Percentiles rank a stretch among this genome's conserved stretches.
phyloP scores from a whole-genome alignment of 1,140 invertebrate genomes.

The Vanessa atalanta region DNA sequence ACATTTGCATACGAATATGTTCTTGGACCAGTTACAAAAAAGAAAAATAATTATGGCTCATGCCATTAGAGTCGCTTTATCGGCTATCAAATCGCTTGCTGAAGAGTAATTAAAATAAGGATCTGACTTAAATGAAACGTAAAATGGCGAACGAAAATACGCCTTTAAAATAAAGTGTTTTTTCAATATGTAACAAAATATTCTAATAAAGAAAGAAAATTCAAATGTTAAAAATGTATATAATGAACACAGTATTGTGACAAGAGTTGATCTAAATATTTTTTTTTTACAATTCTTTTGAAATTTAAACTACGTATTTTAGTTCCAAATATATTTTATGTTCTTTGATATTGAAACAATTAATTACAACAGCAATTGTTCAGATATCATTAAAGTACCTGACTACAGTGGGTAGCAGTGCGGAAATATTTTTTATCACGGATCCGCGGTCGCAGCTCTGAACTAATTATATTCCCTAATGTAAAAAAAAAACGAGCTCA shows the following conservation, averaged over 20 bases:
- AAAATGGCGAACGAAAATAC: conserved; percentile 16
- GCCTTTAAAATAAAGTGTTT: background rate
- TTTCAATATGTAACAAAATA: background rate
- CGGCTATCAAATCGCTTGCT: conserved; percentile 26
- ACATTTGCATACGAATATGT: conserved; percentile 6
- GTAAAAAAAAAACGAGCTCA: conserved; percentile 58
- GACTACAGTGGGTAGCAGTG: conserved; percentile 34
- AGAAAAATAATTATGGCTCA: conserved; percentile 34
- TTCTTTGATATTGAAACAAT: conserved; percentile 18
- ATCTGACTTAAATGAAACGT: conserved; percentile 26
- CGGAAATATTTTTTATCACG: conserved; percentile 55
- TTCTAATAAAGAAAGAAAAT: too few species aligned
- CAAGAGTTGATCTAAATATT: background rate
- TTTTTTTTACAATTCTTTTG: background rate
- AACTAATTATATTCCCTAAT: conserved; percentile 56
- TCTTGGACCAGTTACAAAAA: conserved; percentile 25
- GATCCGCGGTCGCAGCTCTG: conserved; percentile 52
- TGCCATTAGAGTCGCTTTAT: conserved; percentile 31
- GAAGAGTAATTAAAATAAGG: conserved; percentile 27
- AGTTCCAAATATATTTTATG: background rate
- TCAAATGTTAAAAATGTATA: too few species aligned
- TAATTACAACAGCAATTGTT: conserved; percentile 15
- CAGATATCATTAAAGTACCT: conserved; percentile 33
- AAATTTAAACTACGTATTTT: background rate
- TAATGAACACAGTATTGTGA: background rate